Percentiles rank a stretch among this genome's conserved stretches.
phyloP scores from a whole-genome alignment of 2,113 vertebrate species.

The Apistogramma diplotaenia region DNA sequence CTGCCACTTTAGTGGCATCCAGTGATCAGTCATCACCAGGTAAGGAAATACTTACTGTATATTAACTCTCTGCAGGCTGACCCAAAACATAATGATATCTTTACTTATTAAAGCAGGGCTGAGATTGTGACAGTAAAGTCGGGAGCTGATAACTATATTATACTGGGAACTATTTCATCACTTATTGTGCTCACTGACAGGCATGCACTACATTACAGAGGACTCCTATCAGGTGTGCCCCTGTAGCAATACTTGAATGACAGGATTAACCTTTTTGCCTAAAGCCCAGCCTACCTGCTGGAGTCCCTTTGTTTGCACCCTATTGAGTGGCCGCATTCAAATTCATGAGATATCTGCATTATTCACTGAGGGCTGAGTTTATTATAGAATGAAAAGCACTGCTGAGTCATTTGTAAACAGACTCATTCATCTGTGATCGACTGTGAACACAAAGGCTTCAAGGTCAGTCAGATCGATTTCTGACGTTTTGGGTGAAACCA shows the following conservation, averaged over 20 bases:
- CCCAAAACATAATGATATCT: too few relatives aligned
- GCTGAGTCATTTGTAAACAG: neutral
- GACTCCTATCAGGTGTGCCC: neutral
- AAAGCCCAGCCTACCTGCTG: fast-evolving
- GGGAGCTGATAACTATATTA: neutral
- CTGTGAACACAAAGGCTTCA: neutral
- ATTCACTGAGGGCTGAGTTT: neutral
- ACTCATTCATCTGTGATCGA: neutral
- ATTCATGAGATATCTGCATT: neutral
- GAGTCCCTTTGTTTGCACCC: neutral
- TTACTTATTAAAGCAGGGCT: too few relatives aligned
- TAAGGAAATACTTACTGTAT: conserved; percentile 50
- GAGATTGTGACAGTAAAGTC: neutral
- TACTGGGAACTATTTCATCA: neutral
- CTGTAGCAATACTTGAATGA: neutral
- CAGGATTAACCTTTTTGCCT: neutral
- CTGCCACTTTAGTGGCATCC: conserved; percentile 89
- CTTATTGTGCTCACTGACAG: neutral
- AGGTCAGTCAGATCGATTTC: neutral
- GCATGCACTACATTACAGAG: neutral
- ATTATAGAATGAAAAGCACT: neutral
- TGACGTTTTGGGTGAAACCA: neutral
- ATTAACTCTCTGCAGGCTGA: neutral
- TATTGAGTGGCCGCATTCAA: neutral
- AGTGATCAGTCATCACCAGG: conserved; percentile 94